These are phyloP conservation scores for Cervus canadensis DNA, from an alignment of 2,113 vertebrate genomes.

Conservation along the genomic window DNA sequence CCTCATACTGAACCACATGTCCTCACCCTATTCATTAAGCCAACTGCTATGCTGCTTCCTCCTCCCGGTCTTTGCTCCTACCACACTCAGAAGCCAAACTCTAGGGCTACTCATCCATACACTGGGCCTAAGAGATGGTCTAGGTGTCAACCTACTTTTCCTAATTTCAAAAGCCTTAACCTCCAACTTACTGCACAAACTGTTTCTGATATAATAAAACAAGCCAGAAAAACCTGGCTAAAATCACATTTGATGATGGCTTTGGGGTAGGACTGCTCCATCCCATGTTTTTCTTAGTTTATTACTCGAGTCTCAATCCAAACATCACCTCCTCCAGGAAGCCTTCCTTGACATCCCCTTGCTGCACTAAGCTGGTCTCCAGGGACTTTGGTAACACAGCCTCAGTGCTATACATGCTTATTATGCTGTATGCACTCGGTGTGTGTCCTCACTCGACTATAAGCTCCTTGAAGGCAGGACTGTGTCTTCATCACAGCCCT, in stretches of 20 bases:
- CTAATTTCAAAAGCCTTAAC: neutral
- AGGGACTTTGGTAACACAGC: neutral
- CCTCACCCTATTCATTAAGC: neutral
- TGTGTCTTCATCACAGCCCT: neutral
- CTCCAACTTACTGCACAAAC: neutral
- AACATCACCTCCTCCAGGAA: neutral
- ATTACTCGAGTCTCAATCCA: neutral
- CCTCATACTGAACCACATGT: neutral
- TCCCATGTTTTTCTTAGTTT: accelerated
- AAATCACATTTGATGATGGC: neutral
- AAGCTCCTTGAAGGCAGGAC: neutral
- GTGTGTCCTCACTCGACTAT: neutral
- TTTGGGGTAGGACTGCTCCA: accelerated
- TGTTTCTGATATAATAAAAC: neutral
- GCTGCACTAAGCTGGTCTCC: neutral
- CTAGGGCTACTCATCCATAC: too few species aligned
- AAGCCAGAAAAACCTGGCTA: neutral
- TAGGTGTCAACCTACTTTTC: neutral
- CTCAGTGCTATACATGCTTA: neutral
- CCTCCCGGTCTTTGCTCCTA: neutral
- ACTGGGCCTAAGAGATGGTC: accelerated
- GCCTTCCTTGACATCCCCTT: neutral
- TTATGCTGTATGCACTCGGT: neutral
- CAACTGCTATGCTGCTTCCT: neutral
- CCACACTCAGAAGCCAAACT: neutral